Base-by-base conservation (phyloP, 2,797 vertebrate genomes). In the Leucoraja ocellata region DNA sequence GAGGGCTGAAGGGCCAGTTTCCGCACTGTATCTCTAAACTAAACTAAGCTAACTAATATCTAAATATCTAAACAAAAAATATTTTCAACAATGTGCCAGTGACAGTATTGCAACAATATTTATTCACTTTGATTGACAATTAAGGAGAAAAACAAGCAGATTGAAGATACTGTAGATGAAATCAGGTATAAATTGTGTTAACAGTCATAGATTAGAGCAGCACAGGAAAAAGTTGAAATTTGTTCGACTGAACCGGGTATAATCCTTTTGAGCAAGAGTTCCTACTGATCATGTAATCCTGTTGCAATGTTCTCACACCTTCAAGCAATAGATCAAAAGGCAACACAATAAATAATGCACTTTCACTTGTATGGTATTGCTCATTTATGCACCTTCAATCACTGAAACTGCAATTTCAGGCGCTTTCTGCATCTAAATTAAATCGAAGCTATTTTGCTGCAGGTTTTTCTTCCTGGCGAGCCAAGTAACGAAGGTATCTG, bases 401-500 rank as follows among this genome's bases (percentile, higher is more conserved):
- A 96, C 96, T 95, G 96, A 96, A 95, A 96, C 95, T 95, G 95
- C 95, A 95, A 93, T 95, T 94, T 94, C 94, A 88, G 94, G 96
- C 94, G 94, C 94, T 95, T 94, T 95, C 94, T 93, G 95, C 95
- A 95, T 94, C 94, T 0, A 95, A 95, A 95, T 95, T 83, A 95
- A 94, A 91, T 61, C 0, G 86, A 39, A 23, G 94, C 93, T 84
- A 93, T 95, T 93, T 93, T 93, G 90, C 90, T 73, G 36, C 71
- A 76, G 71, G 36, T 74, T 90, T 94, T 94, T 94, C 95, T 80
- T 93, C 88, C 39, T 95, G 88, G 95, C 93, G 92, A 94, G 94
- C 95, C 36, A 94, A 92, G 94, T 25, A 95, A 95, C 94, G 95
- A 96, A 96, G 95, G 96, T 96, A 96, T 95, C 96, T 98, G 98